Evolutionary conservation across 2,113 vertebrate genomes (phyloP).

Genomic region (Hemiprocne comata): DNA sequence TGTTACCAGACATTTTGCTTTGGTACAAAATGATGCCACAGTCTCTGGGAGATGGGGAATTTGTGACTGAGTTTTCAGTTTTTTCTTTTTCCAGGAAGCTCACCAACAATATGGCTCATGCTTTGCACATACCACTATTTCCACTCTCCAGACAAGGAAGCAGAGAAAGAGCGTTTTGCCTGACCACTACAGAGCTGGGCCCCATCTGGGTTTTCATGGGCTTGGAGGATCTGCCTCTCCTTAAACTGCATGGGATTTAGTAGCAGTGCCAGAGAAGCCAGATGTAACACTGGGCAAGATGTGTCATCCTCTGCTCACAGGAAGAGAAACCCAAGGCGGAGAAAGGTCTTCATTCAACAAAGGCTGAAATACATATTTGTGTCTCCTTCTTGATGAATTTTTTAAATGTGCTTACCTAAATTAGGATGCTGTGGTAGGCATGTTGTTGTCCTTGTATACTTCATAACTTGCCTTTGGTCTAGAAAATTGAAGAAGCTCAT

Average conservation of each 20-base stretch:
- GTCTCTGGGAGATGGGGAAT: background rate
- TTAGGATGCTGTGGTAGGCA: background rate
- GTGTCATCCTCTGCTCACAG: background rate
- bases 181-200: background rate
- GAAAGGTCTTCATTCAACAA: background rate
- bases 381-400: background rate
- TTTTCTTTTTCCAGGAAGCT: conserved; percentile 4
- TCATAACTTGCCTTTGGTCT: background rate
- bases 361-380: background rate
- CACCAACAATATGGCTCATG: background rate
- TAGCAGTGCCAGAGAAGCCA: background rate
- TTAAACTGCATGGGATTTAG: background rate
- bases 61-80: background rate
- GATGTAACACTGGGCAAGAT: background rate
- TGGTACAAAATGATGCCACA: background rate
- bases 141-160: background rate
- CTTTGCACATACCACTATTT: background rate
- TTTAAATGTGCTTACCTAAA: background rate
- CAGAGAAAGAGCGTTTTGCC: background rate
- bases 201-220: background rate
- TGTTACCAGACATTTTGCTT: background rate
- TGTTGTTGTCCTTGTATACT: background rate
- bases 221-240: background rate
- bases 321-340: background rate
- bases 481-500: background rate